Conservation (phyloP, 2,888 invertebrate species). For the Graphium colonna region DNA sequence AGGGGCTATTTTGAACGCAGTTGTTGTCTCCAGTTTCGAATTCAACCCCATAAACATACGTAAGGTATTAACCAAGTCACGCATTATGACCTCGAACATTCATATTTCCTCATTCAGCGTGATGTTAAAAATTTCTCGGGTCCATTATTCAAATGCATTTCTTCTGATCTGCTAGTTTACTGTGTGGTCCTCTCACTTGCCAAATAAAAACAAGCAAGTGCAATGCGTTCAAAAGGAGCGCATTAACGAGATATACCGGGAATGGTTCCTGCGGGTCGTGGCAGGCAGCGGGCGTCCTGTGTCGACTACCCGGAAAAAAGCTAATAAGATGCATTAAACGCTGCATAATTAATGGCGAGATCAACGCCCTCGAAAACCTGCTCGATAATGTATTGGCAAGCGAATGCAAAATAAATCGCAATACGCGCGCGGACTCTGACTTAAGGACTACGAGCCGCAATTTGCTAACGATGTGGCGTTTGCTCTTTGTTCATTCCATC, state of each 20-base stretch:
- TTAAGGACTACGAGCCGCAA: neutral
- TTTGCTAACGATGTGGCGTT: neutral
- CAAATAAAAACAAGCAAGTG: neutral
- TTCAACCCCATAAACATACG: neutral
- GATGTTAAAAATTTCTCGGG: too few species aligned
- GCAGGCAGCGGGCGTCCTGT: constrained; percentile 10
- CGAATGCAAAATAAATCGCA: constrained; percentile 31
- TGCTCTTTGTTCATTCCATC: neutral
- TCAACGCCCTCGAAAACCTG: constrained; percentile 46
- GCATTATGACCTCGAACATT: too few species aligned
- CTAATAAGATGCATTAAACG: constrained; percentile 28
- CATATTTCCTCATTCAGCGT: too few species aligned
- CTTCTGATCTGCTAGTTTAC: too few species aligned
- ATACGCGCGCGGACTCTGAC: constrained; percentile 22
- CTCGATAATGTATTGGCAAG: constrained; percentile 31
- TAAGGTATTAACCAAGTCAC: too few species aligned
- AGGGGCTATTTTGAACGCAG: neutral
- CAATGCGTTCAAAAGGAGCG: neutral
- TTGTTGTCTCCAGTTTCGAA: constrained; percentile 12
- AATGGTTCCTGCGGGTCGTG: neutral
- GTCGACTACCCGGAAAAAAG: constrained; percentile 22
- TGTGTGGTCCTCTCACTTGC: too few species aligned
- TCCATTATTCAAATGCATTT: too few species aligned
- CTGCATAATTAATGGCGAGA: constrained; percentile 40
- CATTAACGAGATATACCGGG: neutral